These are phyloP conservation scores for Bunonema sp. DNA, from an alignment of 2,888 invertebrate species.

Conservation along the genomic window DNA sequence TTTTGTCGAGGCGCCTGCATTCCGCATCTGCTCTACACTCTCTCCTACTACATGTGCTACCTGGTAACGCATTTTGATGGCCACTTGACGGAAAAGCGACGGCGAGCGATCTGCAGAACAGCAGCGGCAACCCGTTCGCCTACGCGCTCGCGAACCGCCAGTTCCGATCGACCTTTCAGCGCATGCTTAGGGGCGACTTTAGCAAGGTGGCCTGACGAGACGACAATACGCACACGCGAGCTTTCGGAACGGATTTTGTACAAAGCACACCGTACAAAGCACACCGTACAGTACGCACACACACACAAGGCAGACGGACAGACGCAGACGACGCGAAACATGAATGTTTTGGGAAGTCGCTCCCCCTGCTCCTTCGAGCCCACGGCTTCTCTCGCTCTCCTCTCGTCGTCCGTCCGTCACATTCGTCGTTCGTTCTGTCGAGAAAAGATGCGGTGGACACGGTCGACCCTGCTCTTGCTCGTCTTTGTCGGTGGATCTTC, in stretches of 20 bases:
- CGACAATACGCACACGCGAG: background rate
- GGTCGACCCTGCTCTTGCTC: too few relatives aligned
- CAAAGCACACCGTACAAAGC: background rate
- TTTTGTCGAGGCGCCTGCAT: conserved; percentile 42
- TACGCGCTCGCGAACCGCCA: conserved; percentile 44
- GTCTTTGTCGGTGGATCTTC: too few relatives aligned
- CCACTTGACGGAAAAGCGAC: too few relatives aligned
- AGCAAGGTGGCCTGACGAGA: conserved; percentile 4
- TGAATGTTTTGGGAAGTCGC: conserved; percentile 7
- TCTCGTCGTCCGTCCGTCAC: too few relatives aligned
- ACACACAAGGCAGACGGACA: too few relatives aligned
- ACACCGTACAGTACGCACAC: background rate
- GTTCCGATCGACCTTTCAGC: conserved; percentile 35
- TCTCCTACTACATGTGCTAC: conserved; percentile 44
- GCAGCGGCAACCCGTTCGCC: conserved; percentile 40
- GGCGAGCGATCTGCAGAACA: too few relatives aligned
- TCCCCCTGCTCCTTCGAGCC: conserved; percentile 5
- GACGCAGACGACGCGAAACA: background rate
- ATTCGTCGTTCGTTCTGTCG: too few relatives aligned
- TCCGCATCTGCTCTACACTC: conserved; percentile 35
- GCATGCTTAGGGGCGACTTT: conserved; percentile 35
- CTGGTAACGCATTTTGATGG: too few relatives aligned
- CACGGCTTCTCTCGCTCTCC: background rate
- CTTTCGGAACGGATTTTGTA: background rate
- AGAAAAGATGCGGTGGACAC: too few relatives aligned